Evolutionary conservation across 2,113 vertebrate species (phyloP).

Genomic region (Kryptolebias marmoratus): DNA sequence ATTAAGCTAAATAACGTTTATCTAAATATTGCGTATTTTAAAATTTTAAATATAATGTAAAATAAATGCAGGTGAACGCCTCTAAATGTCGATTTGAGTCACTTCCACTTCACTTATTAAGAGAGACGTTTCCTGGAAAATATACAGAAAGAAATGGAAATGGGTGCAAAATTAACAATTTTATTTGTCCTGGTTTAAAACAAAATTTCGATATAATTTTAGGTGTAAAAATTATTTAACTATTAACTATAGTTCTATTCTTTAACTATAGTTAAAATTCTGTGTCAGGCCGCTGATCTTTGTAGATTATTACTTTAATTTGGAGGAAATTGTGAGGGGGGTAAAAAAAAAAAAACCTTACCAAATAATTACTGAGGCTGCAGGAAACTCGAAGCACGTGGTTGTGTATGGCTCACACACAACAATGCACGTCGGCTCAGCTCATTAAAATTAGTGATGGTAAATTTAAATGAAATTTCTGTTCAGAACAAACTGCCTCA

Average conservation of each 20-base stretch:
- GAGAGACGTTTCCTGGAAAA: too few species aligned
- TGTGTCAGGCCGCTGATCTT: slow-evolving; percentile 19
- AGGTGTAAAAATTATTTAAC: too few species aligned
- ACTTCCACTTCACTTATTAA: too few species aligned
- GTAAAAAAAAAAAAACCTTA: slow-evolving; percentile 11
- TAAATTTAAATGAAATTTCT: slow-evolving; percentile 43
- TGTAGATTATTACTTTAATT: slow-evolving; percentile 34
- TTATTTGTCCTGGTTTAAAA: too few species aligned
- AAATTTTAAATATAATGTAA: background rate
- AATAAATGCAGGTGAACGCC: background rate
- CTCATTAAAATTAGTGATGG: slow-evolving; percentile 18
- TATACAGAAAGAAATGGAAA: too few species aligned
- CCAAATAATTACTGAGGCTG: slow-evolving; percentile 22
- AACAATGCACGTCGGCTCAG: slow-evolving; percentile 28
- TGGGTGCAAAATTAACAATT: background rate
- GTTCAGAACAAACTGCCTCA: background rate
- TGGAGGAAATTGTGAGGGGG: slow-evolving; percentile 27
- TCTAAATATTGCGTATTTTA: too few species aligned
- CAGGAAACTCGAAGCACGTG: slow-evolving; percentile 56
- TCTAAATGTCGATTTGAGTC: too few species aligned
- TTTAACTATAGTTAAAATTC: slow-evolving; percentile 3
- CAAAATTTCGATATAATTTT: too few species aligned
- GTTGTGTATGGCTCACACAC: slow-evolving; percentile 34
- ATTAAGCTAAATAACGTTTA: too few species aligned
- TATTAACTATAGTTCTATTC: too few species aligned